Conservation (phyloP, 1,140 invertebrate species). For the Drosophila erecta region DNA sequence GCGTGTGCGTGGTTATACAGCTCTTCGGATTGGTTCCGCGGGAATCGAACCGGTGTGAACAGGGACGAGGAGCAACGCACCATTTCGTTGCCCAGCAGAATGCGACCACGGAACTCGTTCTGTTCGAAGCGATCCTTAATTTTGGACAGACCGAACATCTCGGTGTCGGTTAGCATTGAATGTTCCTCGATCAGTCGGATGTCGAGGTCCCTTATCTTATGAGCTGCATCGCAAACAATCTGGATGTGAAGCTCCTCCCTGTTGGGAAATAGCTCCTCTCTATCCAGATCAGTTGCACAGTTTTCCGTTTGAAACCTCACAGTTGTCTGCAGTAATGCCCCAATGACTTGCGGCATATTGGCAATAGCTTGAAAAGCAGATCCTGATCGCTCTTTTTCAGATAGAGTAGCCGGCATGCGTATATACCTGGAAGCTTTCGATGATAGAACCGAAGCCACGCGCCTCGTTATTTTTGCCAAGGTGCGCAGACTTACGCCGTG, state of each 20-base stretch:
- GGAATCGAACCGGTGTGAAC: conserved; percentile 63
- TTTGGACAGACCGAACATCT: conserved; percentile 60
- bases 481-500: conserved; percentile 67
- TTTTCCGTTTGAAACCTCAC: conserved; percentile 37
- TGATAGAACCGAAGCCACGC: conserved; percentile 65
- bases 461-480: conserved; percentile 67
- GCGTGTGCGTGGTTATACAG: conserved; percentile 67
- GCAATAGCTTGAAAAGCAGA: conserved; percentile 64
- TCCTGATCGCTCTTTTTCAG: conserved; percentile 72
- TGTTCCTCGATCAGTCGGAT: conserved; percentile 58
- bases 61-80: conserved; percentile 60
- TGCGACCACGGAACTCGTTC: conserved; percentile 76
- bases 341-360: conserved; percentile 77
- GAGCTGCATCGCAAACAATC: conserved; percentile 64
- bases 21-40: conserved; percentile 52
- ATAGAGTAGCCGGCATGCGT: conserved; percentile 71
- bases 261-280: conserved; percentile 5
- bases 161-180: conserved; percentile 27
- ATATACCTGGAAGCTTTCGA: conserved; percentile 75
- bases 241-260: conserved; percentile 55
- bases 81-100: conserved; percentile 61
- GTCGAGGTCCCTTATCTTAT: conserved; percentile 73
- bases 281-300: conserved; percentile 4
- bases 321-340: conserved; percentile 57
- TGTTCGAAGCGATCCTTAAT: conserved; percentile 78